Evolutionary conservation across 2,888 invertebrate genomes (phyloP).

Genomic region (Blastobasis adustella): DNA sequence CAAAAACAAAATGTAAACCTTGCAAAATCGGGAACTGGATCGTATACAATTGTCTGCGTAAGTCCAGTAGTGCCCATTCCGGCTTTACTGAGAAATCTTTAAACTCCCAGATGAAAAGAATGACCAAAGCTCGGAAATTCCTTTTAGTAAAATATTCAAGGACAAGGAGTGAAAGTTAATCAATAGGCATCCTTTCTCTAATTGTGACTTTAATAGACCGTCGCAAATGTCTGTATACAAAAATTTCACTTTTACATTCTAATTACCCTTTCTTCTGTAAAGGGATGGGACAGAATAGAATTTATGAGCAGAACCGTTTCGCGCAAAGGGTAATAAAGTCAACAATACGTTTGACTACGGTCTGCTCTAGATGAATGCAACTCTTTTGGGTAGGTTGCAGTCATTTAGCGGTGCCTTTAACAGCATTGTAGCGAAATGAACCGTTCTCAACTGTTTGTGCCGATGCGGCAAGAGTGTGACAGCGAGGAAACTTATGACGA

Average conservation of each 20-base stretch:
- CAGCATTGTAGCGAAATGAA: constrained; percentile 40
- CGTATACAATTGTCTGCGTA: too few species aligned
- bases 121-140: too few species aligned
- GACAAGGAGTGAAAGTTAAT: constrained; percentile 53
- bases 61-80: too few species aligned
- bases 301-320: constrained; percentile 53
- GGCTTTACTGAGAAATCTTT: too few species aligned
- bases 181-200: constrained; percentile 31
- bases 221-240: constrained; percentile 44
- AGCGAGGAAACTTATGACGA: too few species aligned
- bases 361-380: constrained; percentile 61
- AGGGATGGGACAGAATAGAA: constrained; percentile 40
- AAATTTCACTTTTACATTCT: constrained; percentile 70
- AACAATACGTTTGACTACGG: constrained; percentile 29
- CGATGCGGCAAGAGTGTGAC: constrained; percentile 41
- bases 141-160: too few species aligned
- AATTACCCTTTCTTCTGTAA: constrained; percentile 53
- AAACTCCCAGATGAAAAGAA: too few species aligned
- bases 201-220: constrained; percentile 41
- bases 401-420: constrained; percentile 57
- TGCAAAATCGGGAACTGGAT: too few species aligned
- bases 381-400: constrained; percentile 34
- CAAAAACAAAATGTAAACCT: too few species aligned
- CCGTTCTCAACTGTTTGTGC: constrained; percentile 43
- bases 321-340: constrained; percentile 41